Percentiles rank a stretch among this genome's conserved stretches.
Evolutionary conservation across 2,797 vertebrate species (phyloP).

Genomic region (Garrulus glandarius): DNA sequence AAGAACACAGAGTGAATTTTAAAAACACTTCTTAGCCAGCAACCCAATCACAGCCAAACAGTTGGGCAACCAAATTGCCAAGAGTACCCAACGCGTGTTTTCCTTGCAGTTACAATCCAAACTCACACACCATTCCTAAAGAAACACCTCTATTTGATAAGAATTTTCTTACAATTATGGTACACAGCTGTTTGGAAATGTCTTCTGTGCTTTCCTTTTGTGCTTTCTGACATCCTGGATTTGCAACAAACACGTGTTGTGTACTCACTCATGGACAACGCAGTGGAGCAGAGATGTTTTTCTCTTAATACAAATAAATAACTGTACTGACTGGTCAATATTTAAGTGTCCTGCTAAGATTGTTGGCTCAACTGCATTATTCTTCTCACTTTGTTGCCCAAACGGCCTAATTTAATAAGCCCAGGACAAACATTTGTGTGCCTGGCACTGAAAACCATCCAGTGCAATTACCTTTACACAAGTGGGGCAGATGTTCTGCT

Average conservation of each 20-base stretch:
- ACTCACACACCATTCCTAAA: background rate
- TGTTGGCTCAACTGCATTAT: background rate
- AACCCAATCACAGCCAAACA: background rate
- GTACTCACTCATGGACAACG: background rate
- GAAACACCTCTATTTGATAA: rapidly evolving
- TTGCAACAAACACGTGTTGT: rapidly evolving
- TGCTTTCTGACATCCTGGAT: background rate
- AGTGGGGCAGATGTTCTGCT: background rate
- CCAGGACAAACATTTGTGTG: background rate
- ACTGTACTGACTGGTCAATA: background rate
- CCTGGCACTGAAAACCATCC: background rate
- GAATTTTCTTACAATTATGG: background rate
- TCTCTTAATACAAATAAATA: background rate
- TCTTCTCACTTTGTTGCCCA: background rate
- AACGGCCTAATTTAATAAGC: background rate
- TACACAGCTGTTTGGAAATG: rapidly evolving
- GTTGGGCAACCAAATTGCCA: rapidly evolving
- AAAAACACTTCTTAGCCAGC: background rate
- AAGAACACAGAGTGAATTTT: background rate
- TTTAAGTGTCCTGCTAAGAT: background rate
- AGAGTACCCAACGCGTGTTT: rapidly evolving
- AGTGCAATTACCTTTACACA: background rate
- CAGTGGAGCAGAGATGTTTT: background rate
- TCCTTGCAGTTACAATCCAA: background rate
- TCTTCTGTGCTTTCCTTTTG: background rate